phyloP scores from a whole-genome alignment of 2,888 invertebrate species.

The Rhaphigaster nebulosa region DNA sequence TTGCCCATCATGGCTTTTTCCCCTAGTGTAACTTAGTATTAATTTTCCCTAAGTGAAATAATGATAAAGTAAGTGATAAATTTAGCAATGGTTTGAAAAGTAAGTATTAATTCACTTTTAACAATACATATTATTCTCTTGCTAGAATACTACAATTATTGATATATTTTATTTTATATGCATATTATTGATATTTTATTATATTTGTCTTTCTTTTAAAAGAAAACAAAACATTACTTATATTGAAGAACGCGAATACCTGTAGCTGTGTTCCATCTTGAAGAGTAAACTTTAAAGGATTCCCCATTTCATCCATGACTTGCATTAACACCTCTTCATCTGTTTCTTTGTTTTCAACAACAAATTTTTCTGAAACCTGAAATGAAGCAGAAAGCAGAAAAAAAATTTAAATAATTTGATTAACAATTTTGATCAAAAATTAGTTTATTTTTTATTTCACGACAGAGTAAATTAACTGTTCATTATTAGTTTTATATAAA shows the following conservation, averaged over 20 bases:
- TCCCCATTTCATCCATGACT: conserved; percentile 79
- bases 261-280: conserved; percentile 78
- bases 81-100: background rate
- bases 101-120: background rate
- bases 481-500: too few species aligned
- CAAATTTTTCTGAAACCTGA: conserved; percentile 57
- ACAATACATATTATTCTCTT: background rate
- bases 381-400: too few species aligned
- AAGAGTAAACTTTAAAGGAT: conserved; percentile 78
- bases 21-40: too few species aligned
- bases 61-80: background rate
- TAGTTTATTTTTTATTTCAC: too few species aligned
- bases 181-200: too few species aligned
- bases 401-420: background rate
- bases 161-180: too few species aligned
- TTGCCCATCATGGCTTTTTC: too few species aligned
- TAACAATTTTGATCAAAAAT: background rate
- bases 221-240: background rate
- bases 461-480: too few species aligned
- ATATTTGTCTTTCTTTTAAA: too few species aligned
- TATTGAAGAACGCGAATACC: conserved; percentile 65
- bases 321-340: conserved; percentile 50
- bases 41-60: background rate
- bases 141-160: background rate
- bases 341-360: conserved; percentile 48